Percentiles rank a stretch among this genome's conserved stretches.
phyloP scores from a whole-genome alignment of 1,140 invertebrate genomes.

The Papilio glaucus region DNA sequence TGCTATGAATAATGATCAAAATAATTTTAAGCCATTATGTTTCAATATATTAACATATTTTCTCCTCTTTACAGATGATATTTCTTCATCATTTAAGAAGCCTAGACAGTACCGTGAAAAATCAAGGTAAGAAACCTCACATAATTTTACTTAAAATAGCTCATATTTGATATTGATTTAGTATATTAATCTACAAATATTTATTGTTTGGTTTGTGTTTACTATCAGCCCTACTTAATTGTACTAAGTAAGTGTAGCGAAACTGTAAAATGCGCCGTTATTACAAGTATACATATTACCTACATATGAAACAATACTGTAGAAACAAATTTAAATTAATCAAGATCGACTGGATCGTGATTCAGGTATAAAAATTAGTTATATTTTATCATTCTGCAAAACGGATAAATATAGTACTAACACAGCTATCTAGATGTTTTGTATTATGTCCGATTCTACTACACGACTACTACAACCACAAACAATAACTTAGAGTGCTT shows the following conservation, averaged over 20 bases:
- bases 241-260: too few relatives aligned
- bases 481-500: slow-evolving; percentile 47
- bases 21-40: too few relatives aligned
- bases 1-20: too few relatives aligned
- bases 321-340: not conserved
- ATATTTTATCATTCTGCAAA: not conserved
- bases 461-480: not conserved
- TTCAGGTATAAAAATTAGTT: not conserved
- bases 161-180: too few relatives aligned
- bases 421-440: not conserved
- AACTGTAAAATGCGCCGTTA: too few relatives aligned
- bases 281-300: too few relatives aligned
- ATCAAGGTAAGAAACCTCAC: not conserved
- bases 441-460: not conserved
- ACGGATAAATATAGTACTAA: not conserved
- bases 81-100: not conserved
- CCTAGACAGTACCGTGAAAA: not conserved
- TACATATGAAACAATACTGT: too few relatives aligned
- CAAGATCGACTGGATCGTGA: too few relatives aligned
- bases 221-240: too few relatives aligned
- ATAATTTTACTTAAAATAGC: too few relatives aligned
- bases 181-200: too few relatives aligned
- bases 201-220: too few relatives aligned
- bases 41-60: not conserved
- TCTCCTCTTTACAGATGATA: not conserved